Conservation (phyloP, 2,888 invertebrate species). For the Polietes domitor region DNA sequence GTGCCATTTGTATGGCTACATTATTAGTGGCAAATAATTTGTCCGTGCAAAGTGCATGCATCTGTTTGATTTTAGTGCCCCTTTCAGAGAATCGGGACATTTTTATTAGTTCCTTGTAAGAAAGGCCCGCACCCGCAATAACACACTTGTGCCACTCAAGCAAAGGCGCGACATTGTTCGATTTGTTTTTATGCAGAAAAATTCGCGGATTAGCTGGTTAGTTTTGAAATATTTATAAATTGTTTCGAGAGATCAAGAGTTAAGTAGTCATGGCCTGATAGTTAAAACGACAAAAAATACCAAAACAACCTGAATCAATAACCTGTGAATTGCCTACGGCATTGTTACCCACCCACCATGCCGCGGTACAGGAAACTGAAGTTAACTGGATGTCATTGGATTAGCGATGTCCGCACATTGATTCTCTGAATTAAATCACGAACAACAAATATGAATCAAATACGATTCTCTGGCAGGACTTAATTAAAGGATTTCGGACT, state of each 20-base stretch:
- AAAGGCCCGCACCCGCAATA: background rate
- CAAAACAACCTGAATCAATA: too few relatives aligned
- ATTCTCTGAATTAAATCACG: too few relatives aligned
- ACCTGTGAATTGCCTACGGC: too few relatives aligned
- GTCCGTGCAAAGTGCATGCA: background rate
- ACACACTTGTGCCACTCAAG: background rate
- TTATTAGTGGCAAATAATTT: slow-evolving; percentile 10
- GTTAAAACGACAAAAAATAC: too few relatives aligned
- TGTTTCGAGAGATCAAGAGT: slow-evolving; percentile 25
- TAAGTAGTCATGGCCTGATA: background rate
- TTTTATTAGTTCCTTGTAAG: slow-evolving; percentile 38
- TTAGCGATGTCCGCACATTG: too few relatives aligned
- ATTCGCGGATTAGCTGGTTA: background rate
- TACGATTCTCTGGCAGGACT: too few relatives aligned
- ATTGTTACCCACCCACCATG: too few relatives aligned
- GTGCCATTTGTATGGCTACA: background rate
- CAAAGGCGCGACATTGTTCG: slow-evolving; percentile 49
- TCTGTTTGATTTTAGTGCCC: background rate
- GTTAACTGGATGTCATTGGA: too few relatives aligned
- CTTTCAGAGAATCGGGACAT: background rate
- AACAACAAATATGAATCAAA: too few relatives aligned
- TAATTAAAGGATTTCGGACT: too few relatives aligned
- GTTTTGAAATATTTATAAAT: slow-evolving; percentile 45
- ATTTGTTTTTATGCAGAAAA: slow-evolving; percentile 21
- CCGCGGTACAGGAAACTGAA: too few relatives aligned